Percentiles rank a stretch among this genome's conserved stretches.
phyloP scores from a whole-genome alignment of 2,797 vertebrate genomes.

The Rallus crepitans region DNA sequence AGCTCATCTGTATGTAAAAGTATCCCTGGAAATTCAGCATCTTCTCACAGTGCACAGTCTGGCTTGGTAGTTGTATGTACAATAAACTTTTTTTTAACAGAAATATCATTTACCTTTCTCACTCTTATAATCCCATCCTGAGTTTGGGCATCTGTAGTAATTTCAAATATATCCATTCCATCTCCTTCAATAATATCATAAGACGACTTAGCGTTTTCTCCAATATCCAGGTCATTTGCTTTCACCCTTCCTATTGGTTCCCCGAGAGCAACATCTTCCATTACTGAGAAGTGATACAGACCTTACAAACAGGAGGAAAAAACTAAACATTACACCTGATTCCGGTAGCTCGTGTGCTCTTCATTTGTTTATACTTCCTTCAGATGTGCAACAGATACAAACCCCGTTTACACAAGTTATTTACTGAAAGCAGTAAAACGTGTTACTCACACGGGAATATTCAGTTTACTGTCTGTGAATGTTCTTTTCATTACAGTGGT shows the following conservation, averaged over 20 bases:
- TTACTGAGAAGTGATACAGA: constrained; percentile 94
- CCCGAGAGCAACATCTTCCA: constrained; percentile 90
- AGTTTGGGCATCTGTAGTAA: constrained; percentile 89
- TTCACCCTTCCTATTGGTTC: constrained; percentile 92
- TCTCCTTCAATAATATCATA: constrained; percentile 96
- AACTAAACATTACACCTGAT: constrained; percentile 9
- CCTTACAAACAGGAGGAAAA: constrained; percentile 80
- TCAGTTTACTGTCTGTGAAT: neutral
- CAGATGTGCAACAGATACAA: neutral
- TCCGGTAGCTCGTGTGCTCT: neutral
- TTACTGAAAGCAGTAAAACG: neutral
- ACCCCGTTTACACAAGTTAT: neutral
- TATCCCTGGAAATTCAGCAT: neutral
- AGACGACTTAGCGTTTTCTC: constrained; percentile 93
- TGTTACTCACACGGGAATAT: neutral
- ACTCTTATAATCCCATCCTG: constrained; percentile 94
- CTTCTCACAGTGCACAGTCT: neutral
- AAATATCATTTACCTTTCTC: constrained; percentile 86
- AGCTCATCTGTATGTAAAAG: neutral
- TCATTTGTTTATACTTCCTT: neutral
- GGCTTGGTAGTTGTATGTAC: too few relatives aligned
- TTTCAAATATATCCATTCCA: constrained; percentile 91
- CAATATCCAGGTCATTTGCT: constrained; percentile 93
- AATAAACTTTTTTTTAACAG: neutral
- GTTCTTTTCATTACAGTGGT: neutral